These are phyloP conservation scores for Enteromius viviparus DNA, from an alignment of 2,797 vertebrate genomes.

Conservation along the genomic window DNA sequence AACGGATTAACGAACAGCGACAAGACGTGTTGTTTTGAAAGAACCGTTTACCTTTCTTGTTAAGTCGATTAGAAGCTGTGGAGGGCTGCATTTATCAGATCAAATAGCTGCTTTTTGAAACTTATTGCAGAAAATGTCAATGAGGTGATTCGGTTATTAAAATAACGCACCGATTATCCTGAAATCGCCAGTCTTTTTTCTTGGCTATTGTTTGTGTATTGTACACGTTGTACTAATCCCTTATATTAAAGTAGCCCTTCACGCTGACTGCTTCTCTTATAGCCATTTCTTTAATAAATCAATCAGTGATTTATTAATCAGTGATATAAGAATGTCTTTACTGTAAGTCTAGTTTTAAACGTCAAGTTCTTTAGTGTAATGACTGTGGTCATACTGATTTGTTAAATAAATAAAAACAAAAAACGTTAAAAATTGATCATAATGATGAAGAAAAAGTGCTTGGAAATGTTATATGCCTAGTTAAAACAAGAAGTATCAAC, in stretches of 20 bases:
- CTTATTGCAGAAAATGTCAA: slow-evolving; percentile 3
- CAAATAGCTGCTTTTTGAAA: slow-evolving; percentile 11
- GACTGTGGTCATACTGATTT: background rate
- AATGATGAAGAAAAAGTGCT: background rate
- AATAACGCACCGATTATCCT: background rate
- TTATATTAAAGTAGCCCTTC: background rate
- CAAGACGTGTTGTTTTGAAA: background rate
- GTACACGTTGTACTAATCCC: background rate
- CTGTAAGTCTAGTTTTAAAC: background rate
- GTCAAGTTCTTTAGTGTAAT: background rate
- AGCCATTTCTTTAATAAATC: background rate
- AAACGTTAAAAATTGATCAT: background rate
- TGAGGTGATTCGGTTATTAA: background rate
- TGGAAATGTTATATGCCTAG: background rate
- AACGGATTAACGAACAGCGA: background rate
- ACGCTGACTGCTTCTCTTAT: background rate
- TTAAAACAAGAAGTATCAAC: background rate
- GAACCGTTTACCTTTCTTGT: background rate
- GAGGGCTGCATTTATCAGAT: background rate
- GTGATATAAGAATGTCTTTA: rapidly evolving
- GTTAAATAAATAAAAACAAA: background rate
- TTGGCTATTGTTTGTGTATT: background rate
- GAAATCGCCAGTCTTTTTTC: background rate
- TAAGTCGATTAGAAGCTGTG: background rate
- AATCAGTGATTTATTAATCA: background rate